Conservation (phyloP, 2,888 invertebrate genomes). For the Prosapia bicincta region DNA sequence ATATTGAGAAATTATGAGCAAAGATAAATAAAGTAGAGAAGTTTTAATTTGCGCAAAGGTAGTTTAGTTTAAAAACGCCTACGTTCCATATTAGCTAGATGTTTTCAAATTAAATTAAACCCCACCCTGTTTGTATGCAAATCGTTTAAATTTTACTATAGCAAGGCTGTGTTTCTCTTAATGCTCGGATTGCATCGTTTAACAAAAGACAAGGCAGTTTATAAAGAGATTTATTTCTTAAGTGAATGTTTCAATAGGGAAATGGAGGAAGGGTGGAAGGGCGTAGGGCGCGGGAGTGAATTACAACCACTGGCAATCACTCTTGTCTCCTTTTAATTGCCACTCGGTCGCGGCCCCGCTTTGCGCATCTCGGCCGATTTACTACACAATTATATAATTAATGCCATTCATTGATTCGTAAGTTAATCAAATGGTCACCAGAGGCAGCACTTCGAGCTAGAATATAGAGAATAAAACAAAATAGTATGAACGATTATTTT, state of each 20-base stretch:
- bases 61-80: too few species aligned
- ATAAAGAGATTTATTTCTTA: not conserved
- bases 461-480: not conserved
- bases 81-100: not conserved
- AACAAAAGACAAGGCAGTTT: not conserved
- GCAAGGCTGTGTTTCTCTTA: not conserved
- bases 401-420: not conserved
- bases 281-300: not conserved
- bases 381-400: not conserved
- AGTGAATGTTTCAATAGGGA: not conserved
- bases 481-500: too few species aligned
- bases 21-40: too few species aligned
- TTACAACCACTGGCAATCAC: not conserved
- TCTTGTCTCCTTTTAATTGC: conserved; percentile 2
- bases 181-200: not conserved
- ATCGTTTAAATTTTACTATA: not conserved
- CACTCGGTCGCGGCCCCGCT: not conserved
- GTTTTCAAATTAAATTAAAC: not conserved
- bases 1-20: too few species aligned
- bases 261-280: not conserved
- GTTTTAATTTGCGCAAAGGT: too few species aligned
- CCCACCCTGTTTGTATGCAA: not conserved
- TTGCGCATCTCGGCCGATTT: not conserved
- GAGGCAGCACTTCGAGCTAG: not conserved
- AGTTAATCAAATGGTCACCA: not conserved